A percentile compares a stretch with the other conserved stretches of the same genome.
These are phyloP conservation scores for Bubo blakistoni DNA, from an alignment of 2,113 vertebrate species.

Conservation along the genomic window DNA sequence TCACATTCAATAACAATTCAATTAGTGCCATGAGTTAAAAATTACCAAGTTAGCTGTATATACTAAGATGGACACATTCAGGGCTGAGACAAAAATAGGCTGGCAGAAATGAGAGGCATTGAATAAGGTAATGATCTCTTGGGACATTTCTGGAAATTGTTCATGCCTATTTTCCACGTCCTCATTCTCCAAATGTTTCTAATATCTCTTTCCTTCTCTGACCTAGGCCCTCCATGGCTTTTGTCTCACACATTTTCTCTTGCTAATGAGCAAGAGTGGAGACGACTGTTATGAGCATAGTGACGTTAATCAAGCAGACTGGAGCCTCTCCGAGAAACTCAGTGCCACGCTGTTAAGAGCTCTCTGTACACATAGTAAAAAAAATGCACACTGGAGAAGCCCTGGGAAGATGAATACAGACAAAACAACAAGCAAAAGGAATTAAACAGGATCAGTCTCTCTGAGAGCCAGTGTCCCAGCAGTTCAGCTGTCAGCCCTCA, in stretches of 20 bases:
- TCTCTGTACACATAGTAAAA: not conserved
- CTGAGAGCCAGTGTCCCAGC: not conserved
- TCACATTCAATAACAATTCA: slow-evolving; percentile 55
- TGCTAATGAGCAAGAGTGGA: not conserved
- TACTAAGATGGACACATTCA: not conserved
- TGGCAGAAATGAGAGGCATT: slow-evolving; percentile 31
- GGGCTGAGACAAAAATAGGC: slow-evolving; percentile 13
- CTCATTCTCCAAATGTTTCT: not conserved
- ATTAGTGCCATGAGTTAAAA: slow-evolving; percentile 53
- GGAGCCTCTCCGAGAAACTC: not conserved
- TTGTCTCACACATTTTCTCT: not conserved
- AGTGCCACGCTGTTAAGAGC: not conserved
- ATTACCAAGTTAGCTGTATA: slow-evolving; percentile 35
- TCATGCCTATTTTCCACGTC: slow-evolving; percentile 1
- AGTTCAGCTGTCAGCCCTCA: not conserved
- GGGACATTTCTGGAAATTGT: slow-evolving; percentile 38
- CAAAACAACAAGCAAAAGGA: not conserved
- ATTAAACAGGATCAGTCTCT: not conserved
- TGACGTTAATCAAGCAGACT: not conserved
- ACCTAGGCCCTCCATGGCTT: not conserved
- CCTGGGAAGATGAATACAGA: not conserved
- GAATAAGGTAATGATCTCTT: not conserved
- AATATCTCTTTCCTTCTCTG: not conserved
- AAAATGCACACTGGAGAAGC: not conserved
- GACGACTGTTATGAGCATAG: not conserved